phyloP scores from a whole-genome alignment of 1,140 invertebrate genomes.

The Globodera rostochiensis region DNA sequence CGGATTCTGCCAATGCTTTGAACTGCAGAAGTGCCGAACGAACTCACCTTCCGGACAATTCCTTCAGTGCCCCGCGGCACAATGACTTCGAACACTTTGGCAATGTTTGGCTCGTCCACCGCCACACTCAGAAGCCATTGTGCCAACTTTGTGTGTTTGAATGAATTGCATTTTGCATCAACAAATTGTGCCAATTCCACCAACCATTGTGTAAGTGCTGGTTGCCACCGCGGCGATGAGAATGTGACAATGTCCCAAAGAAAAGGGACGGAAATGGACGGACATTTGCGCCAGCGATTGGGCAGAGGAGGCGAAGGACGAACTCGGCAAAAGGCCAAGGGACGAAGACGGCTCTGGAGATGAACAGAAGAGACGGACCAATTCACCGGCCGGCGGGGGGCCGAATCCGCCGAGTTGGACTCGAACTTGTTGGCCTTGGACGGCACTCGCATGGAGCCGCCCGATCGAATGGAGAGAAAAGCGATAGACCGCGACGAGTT shows the following conservation, averaged over 20 bases:
- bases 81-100: slow-evolving; percentile 48
- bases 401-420: slow-evolving; percentile 30
- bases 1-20: slow-evolving; percentile 3
- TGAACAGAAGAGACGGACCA: slow-evolving; percentile 10
- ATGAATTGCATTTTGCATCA: not conserved
- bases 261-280: slow-evolving; percentile 1
- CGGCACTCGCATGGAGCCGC: slow-evolving; percentile 42
- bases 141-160: not conserved
- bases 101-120: slow-evolving; percentile 51
- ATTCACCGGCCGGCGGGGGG: slow-evolving; percentile 2
- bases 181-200: not conserved
- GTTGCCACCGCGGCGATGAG: slow-evolving; percentile 54
- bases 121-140: slow-evolving; percentile 39
- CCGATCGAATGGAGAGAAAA: slow-evolving; percentile 45
- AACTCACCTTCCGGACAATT: slow-evolving; percentile 34
- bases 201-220: slow-evolving; percentile 31
- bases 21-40: slow-evolving; percentile 12
- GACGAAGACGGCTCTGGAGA: slow-evolving; percentile 11
- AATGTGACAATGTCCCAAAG: slow-evolving; percentile 32
- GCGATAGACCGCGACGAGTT: slow-evolving; percentile 41
- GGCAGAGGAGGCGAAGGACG: slow-evolving; percentile 25
- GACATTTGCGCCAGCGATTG: not conserved
- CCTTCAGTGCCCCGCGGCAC: slow-evolving; percentile 29
- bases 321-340: not conserved
- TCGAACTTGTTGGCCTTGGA: slow-evolving; percentile 52